These are phyloP conservation scores for Dicaeum eximium DNA, from an alignment of 2,113 vertebrate species.

Conservation along the genomic window DNA sequence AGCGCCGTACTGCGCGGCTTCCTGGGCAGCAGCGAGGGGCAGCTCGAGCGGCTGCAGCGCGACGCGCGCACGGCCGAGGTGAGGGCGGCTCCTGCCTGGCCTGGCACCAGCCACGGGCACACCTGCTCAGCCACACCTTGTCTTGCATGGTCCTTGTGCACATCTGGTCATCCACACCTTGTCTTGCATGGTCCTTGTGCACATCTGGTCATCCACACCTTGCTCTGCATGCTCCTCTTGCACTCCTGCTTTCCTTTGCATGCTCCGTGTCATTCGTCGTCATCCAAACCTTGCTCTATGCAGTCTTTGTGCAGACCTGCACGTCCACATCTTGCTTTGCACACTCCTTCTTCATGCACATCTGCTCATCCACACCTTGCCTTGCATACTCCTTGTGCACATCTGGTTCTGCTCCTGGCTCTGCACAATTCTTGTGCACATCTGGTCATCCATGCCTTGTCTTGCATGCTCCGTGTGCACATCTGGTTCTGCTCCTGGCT, in stretches of 20 bases:
- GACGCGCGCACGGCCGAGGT: constrained; percentile 91
- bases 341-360: rapidly evolving
- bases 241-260: too few relatives aligned
- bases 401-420: too few relatives aligned
- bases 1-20: constrained; percentile 86
- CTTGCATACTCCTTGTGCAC: rapidly evolving
- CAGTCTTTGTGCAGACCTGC: rapidly evolving
- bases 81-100: neutral
- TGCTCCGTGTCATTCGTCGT: too few relatives aligned
- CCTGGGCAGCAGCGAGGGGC: constrained; percentile 80
- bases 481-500: too few relatives aligned
- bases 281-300: neutral
- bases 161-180: rapidly evolving
- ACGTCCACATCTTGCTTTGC: too few relatives aligned
- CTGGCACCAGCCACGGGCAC: neutral
- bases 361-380: neutral
- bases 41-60: constrained; percentile 90
- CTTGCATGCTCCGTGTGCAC: rapidly evolving
- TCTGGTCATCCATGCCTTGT: rapidly evolving
- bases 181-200: rapidly evolving
- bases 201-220: rapidly evolving
- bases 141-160: rapidly evolving
- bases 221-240: rapidly evolving
- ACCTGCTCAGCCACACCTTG: rapidly evolving
- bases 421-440: neutral